phyloP scores from a whole-genome alignment of 1,140 invertebrate genomes.

The Sweltsa coloradensis region DNA sequence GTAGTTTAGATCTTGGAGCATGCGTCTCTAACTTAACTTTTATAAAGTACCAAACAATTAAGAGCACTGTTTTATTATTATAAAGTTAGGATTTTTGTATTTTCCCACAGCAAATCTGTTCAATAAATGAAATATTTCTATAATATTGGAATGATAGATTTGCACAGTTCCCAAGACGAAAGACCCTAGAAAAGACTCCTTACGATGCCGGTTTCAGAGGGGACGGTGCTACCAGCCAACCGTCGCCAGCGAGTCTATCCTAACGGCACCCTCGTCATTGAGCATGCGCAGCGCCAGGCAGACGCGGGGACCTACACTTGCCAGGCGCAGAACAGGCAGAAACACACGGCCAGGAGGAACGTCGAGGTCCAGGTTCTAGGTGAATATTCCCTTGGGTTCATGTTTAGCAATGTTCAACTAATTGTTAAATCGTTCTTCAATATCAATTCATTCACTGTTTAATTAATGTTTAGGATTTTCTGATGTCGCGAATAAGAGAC shows the following conservation, averaged over 20 bases:
- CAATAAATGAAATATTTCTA: slow-evolving; percentile 22
- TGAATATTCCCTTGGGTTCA: slow-evolving; percentile 28
- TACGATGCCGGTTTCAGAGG: slow-evolving; percentile 40
- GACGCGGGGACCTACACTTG: slow-evolving; percentile 80
- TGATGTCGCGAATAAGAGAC: no score
- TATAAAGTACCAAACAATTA: no score
- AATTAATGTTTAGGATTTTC: no score
- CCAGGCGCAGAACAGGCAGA: slow-evolving; percentile 72
- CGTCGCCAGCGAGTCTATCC: slow-evolving; percentile 73
- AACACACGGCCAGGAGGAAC: slow-evolving; percentile 62
- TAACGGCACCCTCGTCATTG: slow-evolving; percentile 78
- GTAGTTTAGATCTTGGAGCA: no score
- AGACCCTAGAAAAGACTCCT: no score
- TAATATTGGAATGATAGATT: no score
- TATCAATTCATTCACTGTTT: no score
- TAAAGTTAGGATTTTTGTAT: slow-evolving; percentile 1
- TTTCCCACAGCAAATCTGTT: slow-evolving; percentile 19
- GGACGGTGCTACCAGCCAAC: slow-evolving; percentile 69
- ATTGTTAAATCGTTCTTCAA: no score
- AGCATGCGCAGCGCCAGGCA: slow-evolving; percentile 61
- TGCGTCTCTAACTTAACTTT: no score
- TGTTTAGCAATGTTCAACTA: neutral
- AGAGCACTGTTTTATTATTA: no score
- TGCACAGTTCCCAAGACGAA: no score
- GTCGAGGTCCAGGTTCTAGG: slow-evolving; percentile 76